Conservation (phyloP, 92 coral and sea anemone genomes). For the Desmophyllum pertusum region DNA sequence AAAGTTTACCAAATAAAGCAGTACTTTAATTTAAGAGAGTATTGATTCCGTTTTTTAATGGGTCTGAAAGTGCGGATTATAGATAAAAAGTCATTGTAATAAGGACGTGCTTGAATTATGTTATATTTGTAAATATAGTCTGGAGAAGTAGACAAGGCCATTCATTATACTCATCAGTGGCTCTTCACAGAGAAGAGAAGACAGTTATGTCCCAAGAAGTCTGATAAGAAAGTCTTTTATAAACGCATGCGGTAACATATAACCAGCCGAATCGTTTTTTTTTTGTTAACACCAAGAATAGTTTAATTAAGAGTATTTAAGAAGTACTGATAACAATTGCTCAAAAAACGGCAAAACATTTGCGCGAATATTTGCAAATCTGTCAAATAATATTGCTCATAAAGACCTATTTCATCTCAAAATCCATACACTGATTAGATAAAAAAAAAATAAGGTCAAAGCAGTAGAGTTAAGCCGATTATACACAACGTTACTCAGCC, state of each 20-base stretch:
- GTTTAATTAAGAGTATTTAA: too few species aligned
- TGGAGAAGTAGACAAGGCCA: not conserved
- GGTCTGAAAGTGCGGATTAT: not conserved
- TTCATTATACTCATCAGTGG: not conserved
- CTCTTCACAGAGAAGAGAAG: not conserved
- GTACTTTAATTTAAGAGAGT: not conserved
- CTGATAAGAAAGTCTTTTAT: not conserved
- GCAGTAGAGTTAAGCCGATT: conserved; percentile 9
- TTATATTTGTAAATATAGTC: not conserved
- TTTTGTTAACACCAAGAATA: too few species aligned
- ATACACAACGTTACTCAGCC: not conserved
- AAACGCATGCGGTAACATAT: not conserved
- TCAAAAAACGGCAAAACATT: not conserved
- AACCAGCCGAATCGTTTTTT: too few species aligned
- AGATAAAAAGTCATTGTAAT: not conserved
- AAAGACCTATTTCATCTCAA: conserved; percentile 1
- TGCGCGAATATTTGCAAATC: not conserved
- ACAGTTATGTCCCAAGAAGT: not conserved
- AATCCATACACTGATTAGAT: conserved; percentile 2
- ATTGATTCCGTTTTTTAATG: not conserved
- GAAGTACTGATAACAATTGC: too few species aligned
- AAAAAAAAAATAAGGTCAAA: not conserved
- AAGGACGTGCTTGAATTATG: not conserved
- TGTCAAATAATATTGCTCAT: not conserved
- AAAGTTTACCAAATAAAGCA: not conserved